Conservation (phyloP, 2,113 vertebrate genomes). For the Anhinga rufa region DNA sequence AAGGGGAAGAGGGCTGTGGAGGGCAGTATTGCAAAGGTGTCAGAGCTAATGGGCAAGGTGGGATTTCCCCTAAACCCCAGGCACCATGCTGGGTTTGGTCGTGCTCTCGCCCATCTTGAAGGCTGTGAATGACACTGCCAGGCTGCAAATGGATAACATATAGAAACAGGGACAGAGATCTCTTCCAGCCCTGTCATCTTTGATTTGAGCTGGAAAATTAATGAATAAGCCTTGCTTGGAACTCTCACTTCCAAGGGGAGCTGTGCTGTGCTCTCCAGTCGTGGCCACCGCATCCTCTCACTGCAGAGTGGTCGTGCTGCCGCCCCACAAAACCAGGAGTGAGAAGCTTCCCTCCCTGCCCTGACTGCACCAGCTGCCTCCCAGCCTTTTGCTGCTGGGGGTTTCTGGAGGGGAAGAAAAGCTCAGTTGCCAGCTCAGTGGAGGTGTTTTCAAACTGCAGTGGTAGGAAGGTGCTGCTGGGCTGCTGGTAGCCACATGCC, state of each 20-base stretch:
- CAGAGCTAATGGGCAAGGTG: not conserved
- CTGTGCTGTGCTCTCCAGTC: not conserved
- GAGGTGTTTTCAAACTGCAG: rapidly evolving
- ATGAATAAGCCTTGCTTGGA: not conserved
- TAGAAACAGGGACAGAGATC: not conserved
- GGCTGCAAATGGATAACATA: not conserved
- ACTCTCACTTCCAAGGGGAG: not conserved
- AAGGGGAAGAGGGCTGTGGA: not conserved
- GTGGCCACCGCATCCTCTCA: not conserved
- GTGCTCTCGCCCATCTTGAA: not conserved
- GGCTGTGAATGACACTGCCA: not conserved
- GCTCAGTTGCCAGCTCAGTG: not conserved
- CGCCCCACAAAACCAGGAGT: not conserved
- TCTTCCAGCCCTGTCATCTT: not conserved
- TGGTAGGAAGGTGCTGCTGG: not conserved
- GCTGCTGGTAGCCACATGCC: not conserved
- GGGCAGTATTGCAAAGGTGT: not conserved
- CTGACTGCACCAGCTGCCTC: not conserved
- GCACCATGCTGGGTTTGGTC: not conserved
- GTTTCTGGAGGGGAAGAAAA: not conserved
- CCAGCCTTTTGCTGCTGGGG: not conserved
- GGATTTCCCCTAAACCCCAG: not conserved
- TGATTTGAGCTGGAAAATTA: not conserved
- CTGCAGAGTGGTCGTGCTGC: rapidly evolving
- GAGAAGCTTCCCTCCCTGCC: not conserved